Percentiles rank a stretch among this genome's conserved stretches.
Evolutionary conservation across 2,797 vertebrate genomes (phyloP).

Genomic region (Chaenodraco wilsoni): DNA sequence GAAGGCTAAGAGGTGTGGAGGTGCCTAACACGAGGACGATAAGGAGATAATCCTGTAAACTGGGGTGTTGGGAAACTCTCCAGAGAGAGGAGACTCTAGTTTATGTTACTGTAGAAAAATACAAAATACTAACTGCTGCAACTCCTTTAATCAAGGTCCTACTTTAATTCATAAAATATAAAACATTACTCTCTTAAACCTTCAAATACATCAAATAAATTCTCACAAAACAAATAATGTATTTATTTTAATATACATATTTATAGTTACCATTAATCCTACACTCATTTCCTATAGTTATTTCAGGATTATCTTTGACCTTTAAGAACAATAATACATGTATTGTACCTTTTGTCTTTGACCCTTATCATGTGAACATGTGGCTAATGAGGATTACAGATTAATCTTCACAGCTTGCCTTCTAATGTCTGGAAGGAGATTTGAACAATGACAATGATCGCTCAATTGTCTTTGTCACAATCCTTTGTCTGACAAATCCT

Average conservation of each 20-base stretch:
- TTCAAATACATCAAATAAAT: neutral
- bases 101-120: neutral
- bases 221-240: neutral
- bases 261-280: neutral
- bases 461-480: slow-evolving; percentile 30
- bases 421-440: slow-evolving; percentile 44
- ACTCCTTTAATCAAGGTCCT: neutral
- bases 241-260: neutral
- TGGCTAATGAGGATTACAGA: slow-evolving; percentile 60
- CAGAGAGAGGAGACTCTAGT: neutral
- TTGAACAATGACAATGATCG: slow-evolving; percentile 22
- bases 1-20: slow-evolving; percentile 16
- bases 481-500: slow-evolving; percentile 18
- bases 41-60: slow-evolving; percentile 41
- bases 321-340: neutral
- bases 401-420: slow-evolving; percentile 41
- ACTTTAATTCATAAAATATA: neutral
- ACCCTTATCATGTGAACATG: slow-evolving; percentile 28
- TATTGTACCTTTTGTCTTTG: neutral
- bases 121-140: neutral
- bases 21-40: slow-evolving; percentile 13
- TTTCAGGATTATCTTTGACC: neutral
- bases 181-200: neutral
- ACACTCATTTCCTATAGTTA: neutral
- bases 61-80: neutral